Percentiles rank a stretch among this genome's conserved stretches.
These are phyloP conservation scores for Oryctes rhinoceros DNA, from an alignment of 1,140 invertebrate species.

Conservation along the genomic window DNA sequence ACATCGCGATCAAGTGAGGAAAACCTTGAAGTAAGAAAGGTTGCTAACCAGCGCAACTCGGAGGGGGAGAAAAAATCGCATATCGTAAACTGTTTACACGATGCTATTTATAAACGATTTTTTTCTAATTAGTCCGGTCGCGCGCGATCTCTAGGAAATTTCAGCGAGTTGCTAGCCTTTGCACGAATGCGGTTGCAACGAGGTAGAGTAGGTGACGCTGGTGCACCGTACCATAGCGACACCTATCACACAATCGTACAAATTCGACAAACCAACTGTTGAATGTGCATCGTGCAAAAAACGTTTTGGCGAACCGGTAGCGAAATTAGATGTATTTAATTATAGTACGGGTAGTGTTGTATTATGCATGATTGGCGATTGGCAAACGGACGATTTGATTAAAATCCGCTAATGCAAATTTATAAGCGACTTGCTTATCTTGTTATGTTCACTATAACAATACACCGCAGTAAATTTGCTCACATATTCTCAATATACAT, in stretches of 20 bases:
- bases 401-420: neutral
- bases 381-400: neutral
- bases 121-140: slow-evolving; percentile 17
- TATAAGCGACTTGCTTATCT: neutral
- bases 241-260: slow-evolving; percentile 13
- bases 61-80: neutral
- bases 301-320: neutral
- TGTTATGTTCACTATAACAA: too few relatives aligned
- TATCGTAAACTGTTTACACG: slow-evolving; percentile 20
- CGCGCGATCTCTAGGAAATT: slow-evolving; percentile 2
- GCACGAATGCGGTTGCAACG: neutral
- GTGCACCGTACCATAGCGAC: slow-evolving; percentile 12
- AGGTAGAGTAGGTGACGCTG: slow-evolving; percentile 1
- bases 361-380: neutral
- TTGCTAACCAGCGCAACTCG: slow-evolving; percentile 19
- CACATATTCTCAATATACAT: too few relatives aligned
- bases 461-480: too few relatives aligned
- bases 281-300: slow-evolving; percentile 17
- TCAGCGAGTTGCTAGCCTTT: neutral
- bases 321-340: slow-evolving; percentile 24
- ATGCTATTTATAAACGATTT: slow-evolving; percentile 30
- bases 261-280: slow-evolving; percentile 28
- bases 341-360: neutral
- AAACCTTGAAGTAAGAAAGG: slow-evolving; percentile 27
- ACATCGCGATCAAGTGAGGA: slow-evolving; percentile 22